phyloP scores from a whole-genome alignment of 2,888 invertebrate genomes.

The Leptinotarsa juncta region DNA sequence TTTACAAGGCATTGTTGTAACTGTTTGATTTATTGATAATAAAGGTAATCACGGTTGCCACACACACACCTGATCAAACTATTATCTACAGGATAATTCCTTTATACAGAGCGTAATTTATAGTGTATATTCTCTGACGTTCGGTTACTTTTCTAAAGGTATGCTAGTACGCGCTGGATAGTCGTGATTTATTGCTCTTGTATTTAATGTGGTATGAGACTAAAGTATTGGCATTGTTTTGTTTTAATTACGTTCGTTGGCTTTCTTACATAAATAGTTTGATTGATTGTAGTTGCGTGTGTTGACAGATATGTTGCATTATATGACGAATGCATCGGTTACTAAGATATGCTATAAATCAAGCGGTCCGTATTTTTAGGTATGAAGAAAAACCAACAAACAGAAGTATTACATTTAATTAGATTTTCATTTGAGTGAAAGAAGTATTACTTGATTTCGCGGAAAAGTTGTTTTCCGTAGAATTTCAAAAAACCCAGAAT shows the following conservation, averaged over 20 bases:
- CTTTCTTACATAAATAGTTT: slow-evolving; percentile 37
- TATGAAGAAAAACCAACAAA: too few relatives aligned
- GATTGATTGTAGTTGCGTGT: slow-evolving; percentile 39
- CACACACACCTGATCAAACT: slow-evolving; percentile 42
- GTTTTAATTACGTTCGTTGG: slow-evolving; percentile 42
- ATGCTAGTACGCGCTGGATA: slow-evolving; percentile 35
- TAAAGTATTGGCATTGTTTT: slow-evolving; percentile 45
- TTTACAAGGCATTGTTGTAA: slow-evolving; percentile 42
- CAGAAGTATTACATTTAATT: too few relatives aligned
- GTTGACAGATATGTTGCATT: slow-evolving; percentile 41
- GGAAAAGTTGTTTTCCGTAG: too few relatives aligned
- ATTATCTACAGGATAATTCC: slow-evolving; percentile 46
- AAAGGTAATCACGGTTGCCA: slow-evolving; percentile 41
- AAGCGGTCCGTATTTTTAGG: not conserved
- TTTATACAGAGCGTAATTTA: slow-evolving; percentile 45
- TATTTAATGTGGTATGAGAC: slow-evolving; percentile 38
- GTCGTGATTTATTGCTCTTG: slow-evolving; percentile 43
- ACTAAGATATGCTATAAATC: slow-evolving; percentile 17
- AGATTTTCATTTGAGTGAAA: too few relatives aligned
- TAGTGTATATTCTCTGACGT: slow-evolving; percentile 40
- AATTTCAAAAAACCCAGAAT: too few relatives aligned
- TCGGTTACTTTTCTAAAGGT: slow-evolving; percentile 38
- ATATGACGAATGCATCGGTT: slow-evolving; percentile 32
- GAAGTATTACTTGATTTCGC: too few relatives aligned
- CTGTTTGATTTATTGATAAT: slow-evolving; percentile 44